phyloP scores from a whole-genome alignment of 2,113 vertebrate genomes.

The Xenopus borealis region DNA sequence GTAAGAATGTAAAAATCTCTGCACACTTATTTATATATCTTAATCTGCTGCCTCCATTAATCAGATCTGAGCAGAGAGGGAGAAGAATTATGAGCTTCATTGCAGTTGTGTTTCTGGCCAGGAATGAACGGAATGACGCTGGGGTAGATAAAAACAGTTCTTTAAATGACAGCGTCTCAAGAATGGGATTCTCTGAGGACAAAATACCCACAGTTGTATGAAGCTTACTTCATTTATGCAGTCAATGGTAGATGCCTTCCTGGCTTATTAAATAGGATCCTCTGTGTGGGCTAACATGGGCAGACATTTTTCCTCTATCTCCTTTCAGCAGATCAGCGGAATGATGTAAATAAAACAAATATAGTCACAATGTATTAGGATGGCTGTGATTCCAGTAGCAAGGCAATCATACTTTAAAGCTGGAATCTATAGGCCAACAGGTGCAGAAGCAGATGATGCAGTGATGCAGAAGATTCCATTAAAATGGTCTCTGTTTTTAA shows the following conservation, averaged over 20 bases:
- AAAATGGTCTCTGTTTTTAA: not conserved
- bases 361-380: not conserved
- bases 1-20: no score
- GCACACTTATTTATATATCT: no score
- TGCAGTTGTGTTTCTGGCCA: slow-evolving; percentile 15
- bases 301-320: not conserved
- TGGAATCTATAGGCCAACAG: not conserved
- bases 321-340: slow-evolving; percentile 6
- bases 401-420: slow-evolving; percentile 12
- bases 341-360: not conserved
- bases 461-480: not conserved
- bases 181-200: slow-evolving; percentile 12
- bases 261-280: slow-evolving; percentile 20
- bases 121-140: slow-evolving; percentile 26
- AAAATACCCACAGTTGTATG: slow-evolving; percentile 25
- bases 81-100: slow-evolving; percentile 11
- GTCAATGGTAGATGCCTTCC: not conserved
- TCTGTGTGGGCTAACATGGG: slow-evolving; percentile 4
- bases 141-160: slow-evolving; percentile 1
- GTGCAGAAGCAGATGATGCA: no score
- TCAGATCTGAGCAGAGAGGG: not conserved
- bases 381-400: slow-evolving; percentile 18
- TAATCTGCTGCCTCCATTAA: no score
- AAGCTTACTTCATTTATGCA: slow-evolving; percentile 12
- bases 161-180: slow-evolving; percentile 27